These are phyloP conservation scores for Xanthia togata DNA, from an alignment of 2,888 invertebrate genomes.

Conservation along the genomic window DNA sequence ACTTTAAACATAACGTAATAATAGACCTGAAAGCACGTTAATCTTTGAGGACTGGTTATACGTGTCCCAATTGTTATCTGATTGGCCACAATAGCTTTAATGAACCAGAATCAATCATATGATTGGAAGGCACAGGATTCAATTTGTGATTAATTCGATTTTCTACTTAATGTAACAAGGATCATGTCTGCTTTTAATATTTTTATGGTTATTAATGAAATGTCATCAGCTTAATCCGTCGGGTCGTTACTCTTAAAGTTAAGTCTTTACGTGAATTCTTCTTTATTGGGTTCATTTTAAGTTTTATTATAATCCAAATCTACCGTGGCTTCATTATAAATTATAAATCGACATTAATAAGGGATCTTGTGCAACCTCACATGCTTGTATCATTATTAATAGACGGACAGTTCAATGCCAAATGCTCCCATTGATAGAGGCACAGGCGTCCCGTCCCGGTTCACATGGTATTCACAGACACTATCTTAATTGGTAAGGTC, in stretches of 20 bases:
- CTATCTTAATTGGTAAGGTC: constrained; percentile 61
- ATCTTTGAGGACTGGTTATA: constrained; percentile 41
- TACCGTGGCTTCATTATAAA: constrained; percentile 13
- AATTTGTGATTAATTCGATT: constrained; percentile 50
- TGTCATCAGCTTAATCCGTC: constrained; percentile 22
- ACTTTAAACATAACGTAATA: constrained; percentile 60
- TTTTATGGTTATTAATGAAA: constrained; percentile 46
- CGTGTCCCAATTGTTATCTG: constrained; percentile 41
- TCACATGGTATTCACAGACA: constrained; percentile 56
- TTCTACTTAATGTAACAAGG: constrained; percentile 47
- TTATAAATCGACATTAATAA: constrained; percentile 20
- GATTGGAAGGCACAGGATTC: constrained; percentile 40
- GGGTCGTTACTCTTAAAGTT: constrained; percentile 13
- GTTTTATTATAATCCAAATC: constrained; percentile 20
- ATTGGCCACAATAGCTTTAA: constrained; percentile 53
- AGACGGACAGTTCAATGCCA: constrained; percentile 71
- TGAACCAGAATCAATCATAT: constrained; percentile 50
- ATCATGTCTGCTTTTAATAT: constrained; percentile 43
- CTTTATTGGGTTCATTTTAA: constrained; percentile 21
- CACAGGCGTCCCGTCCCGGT: constrained; percentile 59
- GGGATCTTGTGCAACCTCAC: constrained; percentile 50
- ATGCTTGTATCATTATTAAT: constrained; percentile 60
- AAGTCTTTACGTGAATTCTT: neutral
- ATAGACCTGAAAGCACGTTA: constrained; percentile 45
- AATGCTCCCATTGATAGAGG: constrained; percentile 67